phyloP scores from a whole-genome alignment of 2,888 invertebrate species.

The Ecliptopera silaceata region DNA sequence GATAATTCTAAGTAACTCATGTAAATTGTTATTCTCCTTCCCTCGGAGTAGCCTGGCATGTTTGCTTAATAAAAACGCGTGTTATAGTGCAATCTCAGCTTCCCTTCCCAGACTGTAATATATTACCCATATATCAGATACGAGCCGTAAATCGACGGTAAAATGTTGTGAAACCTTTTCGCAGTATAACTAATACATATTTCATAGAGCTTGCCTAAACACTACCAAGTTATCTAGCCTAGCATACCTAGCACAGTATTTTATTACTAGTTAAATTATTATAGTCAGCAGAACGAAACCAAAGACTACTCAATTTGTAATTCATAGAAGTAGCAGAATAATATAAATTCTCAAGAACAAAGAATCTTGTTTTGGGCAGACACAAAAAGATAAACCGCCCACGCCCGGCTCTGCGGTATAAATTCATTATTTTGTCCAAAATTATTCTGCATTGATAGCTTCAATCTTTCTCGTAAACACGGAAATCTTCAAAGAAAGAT shows the following conservation, averaged over 20 bases:
- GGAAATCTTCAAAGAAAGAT: too few species aligned
- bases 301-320: background rate
- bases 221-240: conserved; percentile 1
- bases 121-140: conserved; percentile 67
- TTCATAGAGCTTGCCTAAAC: conserved; percentile 53
- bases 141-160: conserved; percentile 64
- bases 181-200: conserved; percentile 63
- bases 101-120: conserved; percentile 63
- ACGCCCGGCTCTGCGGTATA: background rate
- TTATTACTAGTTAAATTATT: background rate
- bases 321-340: too few species aligned
- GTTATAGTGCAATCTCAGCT: conserved; percentile 66
- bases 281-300: background rate
- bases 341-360: background rate
- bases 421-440: background rate
- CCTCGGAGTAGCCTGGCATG: conserved; percentile 20
- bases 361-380: conserved; percentile 17
- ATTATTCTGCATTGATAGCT: background rate
- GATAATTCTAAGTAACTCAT: conserved; percentile 43
- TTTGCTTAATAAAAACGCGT: conserved; percentile 55
- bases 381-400: background rate
- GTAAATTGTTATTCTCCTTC: conserved; percentile 37
- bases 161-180: conserved; percentile 62
- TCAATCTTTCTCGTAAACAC: background rate
- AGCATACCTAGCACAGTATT: background rate